Conservation (phyloP, 1,140 invertebrate genomes). For the Philotrypesis tridentata region DNA sequence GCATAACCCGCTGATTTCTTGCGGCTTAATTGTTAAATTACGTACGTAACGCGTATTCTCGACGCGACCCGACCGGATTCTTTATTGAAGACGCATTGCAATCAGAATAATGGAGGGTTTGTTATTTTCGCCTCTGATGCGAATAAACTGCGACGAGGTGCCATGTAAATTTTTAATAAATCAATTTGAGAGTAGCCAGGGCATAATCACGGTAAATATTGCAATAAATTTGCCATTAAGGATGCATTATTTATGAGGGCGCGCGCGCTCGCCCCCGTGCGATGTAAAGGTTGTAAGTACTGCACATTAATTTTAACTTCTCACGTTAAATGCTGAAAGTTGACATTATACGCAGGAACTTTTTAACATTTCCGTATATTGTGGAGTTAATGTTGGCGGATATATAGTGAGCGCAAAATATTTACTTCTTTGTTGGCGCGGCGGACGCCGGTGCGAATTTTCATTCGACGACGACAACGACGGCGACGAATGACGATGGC, state of each 20-base stretch:
- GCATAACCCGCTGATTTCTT: too few relatives aligned
- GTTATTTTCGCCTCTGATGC: not conserved
- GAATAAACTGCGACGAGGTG: not conserved
- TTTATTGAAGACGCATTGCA: not conserved
- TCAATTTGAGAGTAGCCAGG: not conserved
- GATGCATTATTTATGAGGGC: not conserved
- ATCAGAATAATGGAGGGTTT: not conserved
- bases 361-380: slow-evolving; percentile 18
- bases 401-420: not conserved
- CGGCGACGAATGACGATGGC: too few relatives aligned
- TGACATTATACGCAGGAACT: not conserved
- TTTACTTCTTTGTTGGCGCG: not conserved
- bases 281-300: not conserved
- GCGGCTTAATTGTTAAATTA: too few relatives aligned
- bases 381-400: not conserved
- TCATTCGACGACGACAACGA: too few relatives aligned
- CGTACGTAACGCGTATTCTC: too few relatives aligned
- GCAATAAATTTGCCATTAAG: not conserved
- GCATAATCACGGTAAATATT: not conserved
- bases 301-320: slow-evolving; percentile 14
- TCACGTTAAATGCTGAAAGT: slow-evolving; percentile 3
- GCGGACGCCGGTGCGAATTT: too few relatives aligned
- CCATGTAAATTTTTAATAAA: not conserved
- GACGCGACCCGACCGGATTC: too few relatives aligned
- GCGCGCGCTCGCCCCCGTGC: too few relatives aligned